Conservation (phyloP, 2,797 vertebrate species). For the Botia kubotai region DNA sequence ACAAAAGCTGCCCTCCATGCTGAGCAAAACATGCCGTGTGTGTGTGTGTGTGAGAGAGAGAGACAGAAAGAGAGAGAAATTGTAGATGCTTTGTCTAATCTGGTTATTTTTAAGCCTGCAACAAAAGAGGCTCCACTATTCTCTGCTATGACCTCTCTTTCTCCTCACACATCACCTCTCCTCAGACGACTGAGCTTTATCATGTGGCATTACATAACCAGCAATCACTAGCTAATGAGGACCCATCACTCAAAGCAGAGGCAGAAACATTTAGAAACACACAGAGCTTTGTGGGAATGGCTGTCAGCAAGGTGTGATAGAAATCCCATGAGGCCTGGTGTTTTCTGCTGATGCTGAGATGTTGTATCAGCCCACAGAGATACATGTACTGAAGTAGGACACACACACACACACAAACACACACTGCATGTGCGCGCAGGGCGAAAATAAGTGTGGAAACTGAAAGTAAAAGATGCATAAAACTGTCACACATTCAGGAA, state of each 20-base stretch:
- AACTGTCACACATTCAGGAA: slow-evolving; percentile 11
- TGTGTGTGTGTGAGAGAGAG: neutral
- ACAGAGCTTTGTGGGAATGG: slow-evolving; percentile 14
- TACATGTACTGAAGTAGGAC: slow-evolving; percentile 13
- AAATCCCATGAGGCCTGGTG: slow-evolving; percentile 31
- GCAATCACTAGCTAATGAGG: slow-evolving; percentile 36
- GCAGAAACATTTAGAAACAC: slow-evolving; percentile 41
- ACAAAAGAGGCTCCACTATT: slow-evolving; percentile 13
- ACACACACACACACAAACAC: neutral
- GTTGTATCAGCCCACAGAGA: slow-evolving; percentile 28
- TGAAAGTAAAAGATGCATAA: slow-evolving; percentile 4
- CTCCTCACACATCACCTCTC: neutral
- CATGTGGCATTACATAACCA: slow-evolving; percentile 34
- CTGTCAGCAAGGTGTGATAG: slow-evolving; percentile 43
- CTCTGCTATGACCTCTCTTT: neutral
- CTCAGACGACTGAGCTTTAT: slow-evolving; percentile 31
- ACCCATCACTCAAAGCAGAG: slow-evolving; percentile 37
- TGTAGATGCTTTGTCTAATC: neutral
- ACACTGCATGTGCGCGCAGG: neutral
- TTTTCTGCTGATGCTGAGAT: slow-evolving; percentile 39
- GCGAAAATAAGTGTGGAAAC: slow-evolving; percentile 11
- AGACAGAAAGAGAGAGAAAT: neutral
- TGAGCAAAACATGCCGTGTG: neutral
- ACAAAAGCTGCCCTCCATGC: neutral
- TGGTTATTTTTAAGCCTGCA: neutral